Evolutionary conservation across 2,888 invertebrate genomes (phyloP), one percentile per base, ranked within the genome.

Genomic region (Archips xylosteana): DNA sequence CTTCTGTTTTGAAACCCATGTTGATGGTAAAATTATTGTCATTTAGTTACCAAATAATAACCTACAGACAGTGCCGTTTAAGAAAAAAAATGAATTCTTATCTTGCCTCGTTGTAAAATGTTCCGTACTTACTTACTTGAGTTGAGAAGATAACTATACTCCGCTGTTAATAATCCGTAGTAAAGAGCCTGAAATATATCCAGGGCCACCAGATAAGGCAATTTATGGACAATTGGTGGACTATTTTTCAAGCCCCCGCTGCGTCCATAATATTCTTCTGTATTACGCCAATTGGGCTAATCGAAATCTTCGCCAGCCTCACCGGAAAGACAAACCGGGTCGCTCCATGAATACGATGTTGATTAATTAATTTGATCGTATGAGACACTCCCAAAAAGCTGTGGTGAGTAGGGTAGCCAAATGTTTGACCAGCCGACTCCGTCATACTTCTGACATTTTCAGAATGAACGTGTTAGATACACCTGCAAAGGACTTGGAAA

Each of bases 271-370:
- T 64, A 54, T 54, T 54, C 42, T 3, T 34, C 42, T 34, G 39
- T 49, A 42, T 49, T 49, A 42, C 51, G 54, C 34, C 54, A 63
- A 63, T 70, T 63, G 70, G 54, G 15, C 42, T 70, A 70, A 70
- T 70, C 45, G 63, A 54, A 54, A 36, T 60, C 34, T 60, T 60
- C 60, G n/a, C 60, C 8, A 36, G n/a, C 34, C 36, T 8, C 36
- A 9, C 60, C 15, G 54, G 23, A 54, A 54, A 9, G 60, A 60
- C 6, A 23, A 54, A 39, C 39, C 39, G 39, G 39, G 39, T 39
- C 39, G 39, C 39, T 39, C 39, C 39, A 39, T 39, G 39, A 9
- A 54, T 9, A 23, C n/a, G 49, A 49, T 54, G 23, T 23, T 54
- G 23, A 54, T 54, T 23, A 23, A 54, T 54, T 54, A 6, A 39